A percentile compares a stretch with the other conserved stretches of the same genome.
phyloP scores from a whole-genome alignment of 2,797 vertebrate species.

The Holocentrus rufus region DNA sequence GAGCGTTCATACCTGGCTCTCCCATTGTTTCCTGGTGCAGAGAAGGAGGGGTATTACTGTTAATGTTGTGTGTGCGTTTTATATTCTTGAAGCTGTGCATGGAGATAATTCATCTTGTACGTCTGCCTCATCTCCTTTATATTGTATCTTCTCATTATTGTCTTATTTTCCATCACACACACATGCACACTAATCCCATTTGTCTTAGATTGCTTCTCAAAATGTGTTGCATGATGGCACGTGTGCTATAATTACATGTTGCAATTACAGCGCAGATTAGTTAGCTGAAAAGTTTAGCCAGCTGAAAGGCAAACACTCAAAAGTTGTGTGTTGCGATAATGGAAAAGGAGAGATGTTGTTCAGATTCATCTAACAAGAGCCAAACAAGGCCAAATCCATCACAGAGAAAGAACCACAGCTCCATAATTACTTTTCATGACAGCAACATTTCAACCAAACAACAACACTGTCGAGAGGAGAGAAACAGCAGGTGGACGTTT shows the following conservation, averaged over 20 bases:
- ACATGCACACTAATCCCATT: neutral
- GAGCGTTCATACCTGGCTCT: constrained; percentile 47
- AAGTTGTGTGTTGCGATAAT: constrained; percentile 3
- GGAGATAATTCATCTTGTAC: constrained; percentile 6
- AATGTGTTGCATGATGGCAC: constrained; percentile 3
- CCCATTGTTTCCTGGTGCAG: constrained; percentile 38
- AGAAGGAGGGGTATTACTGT: constrained; percentile 4
- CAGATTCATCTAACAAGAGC: neutral
- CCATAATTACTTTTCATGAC: neutral
- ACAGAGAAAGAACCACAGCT: neutral
- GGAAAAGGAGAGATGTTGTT: neutral
- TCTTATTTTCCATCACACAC: neutral
- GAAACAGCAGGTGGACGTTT: no score
- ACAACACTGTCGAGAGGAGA: no score
- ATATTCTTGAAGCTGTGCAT: constrained; percentile 22
- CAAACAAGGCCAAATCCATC: neutral
- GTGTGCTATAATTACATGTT: neutral
- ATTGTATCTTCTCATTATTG: neutral
- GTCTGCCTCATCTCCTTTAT: neutral
- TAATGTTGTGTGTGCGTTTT: constrained; percentile 10
- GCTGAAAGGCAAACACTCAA: constrained; percentile 2
- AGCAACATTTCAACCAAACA: neutral
- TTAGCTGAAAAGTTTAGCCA: neutral
- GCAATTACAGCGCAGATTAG: neutral
- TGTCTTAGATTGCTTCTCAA: neutral